These are phyloP conservation scores for Lamprologus speciosus DNA, from an alignment of 2,113 vertebrate species.

Conservation along the genomic window DNA sequence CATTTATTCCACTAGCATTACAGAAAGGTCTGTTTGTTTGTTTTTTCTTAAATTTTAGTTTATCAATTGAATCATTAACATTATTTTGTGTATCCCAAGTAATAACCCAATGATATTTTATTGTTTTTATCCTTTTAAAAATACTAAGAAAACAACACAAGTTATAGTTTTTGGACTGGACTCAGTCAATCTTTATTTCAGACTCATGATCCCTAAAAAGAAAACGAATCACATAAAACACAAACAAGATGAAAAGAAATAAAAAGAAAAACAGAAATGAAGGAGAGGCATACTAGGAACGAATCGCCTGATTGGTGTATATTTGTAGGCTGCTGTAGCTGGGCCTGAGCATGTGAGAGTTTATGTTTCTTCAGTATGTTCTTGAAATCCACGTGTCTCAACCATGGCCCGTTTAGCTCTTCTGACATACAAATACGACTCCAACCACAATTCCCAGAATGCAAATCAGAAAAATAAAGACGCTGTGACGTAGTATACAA, in stretches of 20 bases:
- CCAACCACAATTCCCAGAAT: constrained; percentile 43
- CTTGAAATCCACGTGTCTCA: constrained; percentile 58
- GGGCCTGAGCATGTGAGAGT: background rate
- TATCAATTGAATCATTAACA: background rate
- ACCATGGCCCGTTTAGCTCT: background rate
- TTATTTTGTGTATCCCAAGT: background rate
- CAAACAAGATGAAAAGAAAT: background rate
- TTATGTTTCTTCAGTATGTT: background rate
- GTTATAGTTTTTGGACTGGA: background rate
- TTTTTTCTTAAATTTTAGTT: background rate
- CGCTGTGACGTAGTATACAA: background rate
- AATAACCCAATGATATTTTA: background rate
- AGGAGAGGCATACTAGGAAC: background rate
- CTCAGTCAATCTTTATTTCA: background rate
- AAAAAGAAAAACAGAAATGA: background rate
- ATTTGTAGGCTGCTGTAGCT: background rate
- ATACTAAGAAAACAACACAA: background rate
- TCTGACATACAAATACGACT: constrained; percentile 2
- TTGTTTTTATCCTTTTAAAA: background rate
- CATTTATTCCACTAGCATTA: background rate
- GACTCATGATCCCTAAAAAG: background rate
- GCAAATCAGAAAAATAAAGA: background rate
- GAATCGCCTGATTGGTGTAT: background rate
- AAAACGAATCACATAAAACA: background rate
- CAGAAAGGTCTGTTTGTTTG: background rate